A percentile compares a stretch with the other conserved stretches of the same genome.
Evolutionary conservation across 2,797 vertebrate species (phyloP).

Genomic region (Urocyon cinereoargenteus): DNA sequence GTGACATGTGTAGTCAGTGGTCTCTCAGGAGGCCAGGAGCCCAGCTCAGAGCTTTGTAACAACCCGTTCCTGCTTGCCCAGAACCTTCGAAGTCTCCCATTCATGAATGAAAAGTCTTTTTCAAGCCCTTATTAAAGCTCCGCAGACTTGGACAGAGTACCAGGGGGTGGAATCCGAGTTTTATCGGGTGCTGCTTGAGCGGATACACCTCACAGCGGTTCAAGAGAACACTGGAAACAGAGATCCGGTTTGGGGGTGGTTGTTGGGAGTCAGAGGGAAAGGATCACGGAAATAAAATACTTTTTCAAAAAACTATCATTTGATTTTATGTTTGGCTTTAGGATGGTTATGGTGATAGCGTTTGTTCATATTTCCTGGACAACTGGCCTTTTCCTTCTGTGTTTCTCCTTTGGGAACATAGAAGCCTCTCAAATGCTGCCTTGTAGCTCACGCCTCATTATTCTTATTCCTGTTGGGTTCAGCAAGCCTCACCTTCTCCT

Average conservation of each 20-base stretch:
- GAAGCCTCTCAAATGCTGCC: conserved; percentile 24
- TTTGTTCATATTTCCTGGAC: conserved; percentile 50
- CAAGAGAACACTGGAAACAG: conserved; percentile 53
- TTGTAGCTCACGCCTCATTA: conserved; percentile 37
- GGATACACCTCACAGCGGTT: conserved; percentile 22
- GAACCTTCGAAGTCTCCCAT: neutral
- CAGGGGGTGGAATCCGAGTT: conserved; percentile 58
- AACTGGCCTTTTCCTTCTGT: neutral
- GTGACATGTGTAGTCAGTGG: neutral
- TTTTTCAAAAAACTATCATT: neutral
- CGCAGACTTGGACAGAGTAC: neutral
- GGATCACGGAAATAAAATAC: conserved; percentile 43
- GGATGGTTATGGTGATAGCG: neutral
- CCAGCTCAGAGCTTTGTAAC: neutral
- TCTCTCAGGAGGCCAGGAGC: neutral
- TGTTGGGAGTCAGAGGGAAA: conserved; percentile 41
- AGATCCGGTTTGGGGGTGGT: neutral
- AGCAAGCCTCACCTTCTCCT: neutral
- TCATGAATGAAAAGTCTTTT: conserved; percentile 19
- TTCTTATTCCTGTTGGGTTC: neutral
- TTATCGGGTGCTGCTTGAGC: conserved; percentile 59
- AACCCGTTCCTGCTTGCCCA: neutral
- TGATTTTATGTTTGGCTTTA: conserved; percentile 44
- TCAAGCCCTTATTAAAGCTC: neutral
- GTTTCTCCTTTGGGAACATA: conserved; percentile 49